These are phyloP conservation scores for Gymnothorax reevesii DNA, from an alignment of 2,797 vertebrate species.

Conservation along the genomic window DNA sequence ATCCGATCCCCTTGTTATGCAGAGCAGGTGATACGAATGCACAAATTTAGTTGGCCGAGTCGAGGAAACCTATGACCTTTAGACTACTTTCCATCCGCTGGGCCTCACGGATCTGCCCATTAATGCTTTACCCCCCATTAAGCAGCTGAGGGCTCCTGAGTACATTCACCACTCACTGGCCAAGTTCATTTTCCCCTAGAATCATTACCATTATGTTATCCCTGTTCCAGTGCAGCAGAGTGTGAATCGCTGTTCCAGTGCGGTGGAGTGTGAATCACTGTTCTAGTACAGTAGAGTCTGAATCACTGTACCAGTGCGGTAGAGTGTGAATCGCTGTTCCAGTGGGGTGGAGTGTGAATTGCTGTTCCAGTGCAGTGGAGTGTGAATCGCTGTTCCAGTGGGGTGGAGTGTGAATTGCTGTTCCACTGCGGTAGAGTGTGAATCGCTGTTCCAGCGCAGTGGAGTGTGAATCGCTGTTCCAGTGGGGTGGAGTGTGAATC, in stretches of 20 bases:
- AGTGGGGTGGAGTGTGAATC: too few relatives aligned
- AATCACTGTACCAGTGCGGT: too few relatives aligned
- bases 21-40: too few relatives aligned
- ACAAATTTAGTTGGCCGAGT: too few relatives aligned
- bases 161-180: not conserved
- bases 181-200: slow-evolving; percentile 10
- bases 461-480: not conserved
- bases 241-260: too few relatives aligned
- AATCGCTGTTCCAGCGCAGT: not conserved
- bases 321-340: not conserved
- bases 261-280: too few relatives aligned
- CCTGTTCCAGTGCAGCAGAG: not conserved
- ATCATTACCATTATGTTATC: not conserved
- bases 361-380: too few relatives aligned
- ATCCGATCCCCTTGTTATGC: too few relatives aligned
- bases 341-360: not conserved
- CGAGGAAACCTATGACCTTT: too few relatives aligned
- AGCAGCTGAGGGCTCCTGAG: not conserved
- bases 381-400: not conserved
- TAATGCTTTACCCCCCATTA: slow-evolving; percentile 22
- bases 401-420: not conserved
- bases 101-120: not conserved
- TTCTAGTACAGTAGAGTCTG: not conserved
- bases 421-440: too few relatives aligned
- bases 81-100: too few relatives aligned